Conservation (phyloP, 1,140 invertebrate genomes). For the Drosophila virilis region DNA sequence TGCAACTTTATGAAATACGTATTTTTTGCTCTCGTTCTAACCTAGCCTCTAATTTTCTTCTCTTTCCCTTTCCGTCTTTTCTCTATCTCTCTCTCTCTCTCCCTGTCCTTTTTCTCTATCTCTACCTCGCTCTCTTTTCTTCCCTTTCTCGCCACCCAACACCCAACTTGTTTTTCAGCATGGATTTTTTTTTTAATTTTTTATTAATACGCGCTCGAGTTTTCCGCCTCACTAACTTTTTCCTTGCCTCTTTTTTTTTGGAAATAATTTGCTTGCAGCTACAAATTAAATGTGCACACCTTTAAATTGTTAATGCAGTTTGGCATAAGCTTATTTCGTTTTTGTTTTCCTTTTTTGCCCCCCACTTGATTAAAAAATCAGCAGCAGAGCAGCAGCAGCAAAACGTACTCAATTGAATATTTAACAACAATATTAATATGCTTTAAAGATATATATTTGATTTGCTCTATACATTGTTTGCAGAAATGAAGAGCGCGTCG, state of each 20-base stretch:
- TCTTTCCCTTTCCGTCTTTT: not conserved
- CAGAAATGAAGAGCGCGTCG: not conserved
- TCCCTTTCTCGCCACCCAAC: not conserved
- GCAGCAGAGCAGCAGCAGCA: not conserved
- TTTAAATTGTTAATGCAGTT: conserved; percentile 75
- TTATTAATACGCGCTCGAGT: conserved; percentile 59
- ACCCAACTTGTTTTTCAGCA: conserved; percentile 3
- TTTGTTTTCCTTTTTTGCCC: conserved; percentile 6
- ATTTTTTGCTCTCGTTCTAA: not conserved
- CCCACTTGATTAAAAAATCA: conserved; percentile 50
- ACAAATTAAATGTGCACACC: conserved; percentile 58
- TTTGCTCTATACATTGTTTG: too few species aligned
- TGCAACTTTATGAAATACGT: conserved; percentile 61
- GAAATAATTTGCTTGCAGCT: conserved; percentile 42
- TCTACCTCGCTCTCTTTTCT: not conserved
- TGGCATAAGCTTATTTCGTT: conserved; percentile 61
- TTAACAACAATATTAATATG: conserved; percentile 28
- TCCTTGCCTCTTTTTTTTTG: conserved; percentile 11
- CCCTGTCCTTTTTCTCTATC: not conserved
- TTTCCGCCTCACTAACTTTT: conserved; percentile 14
- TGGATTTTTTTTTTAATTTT: conserved; percentile 66
- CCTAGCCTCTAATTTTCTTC: not conserved
- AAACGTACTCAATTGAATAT: conserved; percentile 57
- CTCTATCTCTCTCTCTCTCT: not conserved
- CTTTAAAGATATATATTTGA: too few species aligned